Percentiles rank a stretch among this genome's conserved stretches.
phyloP scores from a whole-genome alignment of 2,888 invertebrate species.

The Polydrusus tereticollis region DNA sequence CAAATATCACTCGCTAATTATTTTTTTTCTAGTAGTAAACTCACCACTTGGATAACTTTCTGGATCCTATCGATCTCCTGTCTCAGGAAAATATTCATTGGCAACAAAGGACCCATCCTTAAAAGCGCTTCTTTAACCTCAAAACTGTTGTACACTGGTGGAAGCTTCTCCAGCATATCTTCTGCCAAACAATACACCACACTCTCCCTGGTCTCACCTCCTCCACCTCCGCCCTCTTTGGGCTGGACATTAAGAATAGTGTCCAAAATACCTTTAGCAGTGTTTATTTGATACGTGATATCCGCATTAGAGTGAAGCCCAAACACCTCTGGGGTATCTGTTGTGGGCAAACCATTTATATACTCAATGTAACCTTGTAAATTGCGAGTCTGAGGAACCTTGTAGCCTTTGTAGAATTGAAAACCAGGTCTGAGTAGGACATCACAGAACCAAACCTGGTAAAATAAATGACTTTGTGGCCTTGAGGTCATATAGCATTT shows the following conservation, averaged over 20 bases:
- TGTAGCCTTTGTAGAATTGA: slow-evolving; percentile 94
- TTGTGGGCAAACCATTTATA: slow-evolving; percentile 85
- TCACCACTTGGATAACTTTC: slow-evolving; percentile 78
- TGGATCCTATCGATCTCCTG: slow-evolving; percentile 89
- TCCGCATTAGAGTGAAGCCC: slow-evolving; percentile 97
- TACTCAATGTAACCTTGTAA: slow-evolving; percentile 87
- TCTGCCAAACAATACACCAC: slow-evolving; percentile 92
- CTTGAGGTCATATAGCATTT: too few relatives aligned
- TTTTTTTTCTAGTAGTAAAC: too few relatives aligned
- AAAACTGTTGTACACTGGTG: slow-evolving; percentile 87
- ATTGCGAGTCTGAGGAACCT: slow-evolving; percentile 88
- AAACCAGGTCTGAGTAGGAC: slow-evolving; percentile 87
- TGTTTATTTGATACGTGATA: slow-evolving; percentile 97
- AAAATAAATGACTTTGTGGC: neutral
- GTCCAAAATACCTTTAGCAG: slow-evolving; percentile 92
- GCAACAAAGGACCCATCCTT: slow-evolving; percentile 92
- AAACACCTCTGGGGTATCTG: slow-evolving; percentile 95
- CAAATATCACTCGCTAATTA: neutral
- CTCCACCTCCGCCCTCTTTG: slow-evolving; percentile 89
- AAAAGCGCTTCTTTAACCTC: slow-evolving; percentile 91
- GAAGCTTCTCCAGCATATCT: slow-evolving; percentile 91
- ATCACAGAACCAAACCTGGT: slow-evolving; percentile 92
- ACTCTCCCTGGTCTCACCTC: slow-evolving; percentile 93
- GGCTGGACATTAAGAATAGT: slow-evolving; percentile 97
- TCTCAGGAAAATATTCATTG: slow-evolving; percentile 95